Base-by-base conservation (phyloP, 1,140 invertebrate genomes). In the Mylabris phalerata region DNA sequence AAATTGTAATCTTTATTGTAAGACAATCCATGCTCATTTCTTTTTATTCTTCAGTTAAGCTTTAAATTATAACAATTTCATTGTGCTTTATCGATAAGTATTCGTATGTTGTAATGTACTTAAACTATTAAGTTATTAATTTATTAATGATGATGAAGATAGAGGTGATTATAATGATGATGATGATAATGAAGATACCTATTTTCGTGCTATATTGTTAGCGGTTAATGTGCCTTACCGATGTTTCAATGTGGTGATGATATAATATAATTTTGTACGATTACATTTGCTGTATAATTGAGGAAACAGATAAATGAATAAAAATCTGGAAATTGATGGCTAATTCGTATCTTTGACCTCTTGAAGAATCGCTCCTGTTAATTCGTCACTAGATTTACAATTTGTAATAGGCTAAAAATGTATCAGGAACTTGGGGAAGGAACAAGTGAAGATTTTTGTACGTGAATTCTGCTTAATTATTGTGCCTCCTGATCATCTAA, bases 211-310 rank as follows among this genome's bases (percentile, higher is more conserved):
- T 60, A 48, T 60, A 50, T 62, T 32, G 32, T 32, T 50, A 60
- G 24, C 57, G 42, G 58, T 62, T 51, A 60, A 54, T 62, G 61
- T 62, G 61, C 61, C 61, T 62, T 62, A 62, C 41, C 55, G 13
- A 58, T 13, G 32, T 32, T 32, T 59, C 43, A 48, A 62, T 58
- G 55, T 62, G 60, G 60, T 62, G 60, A 62, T 62, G 40, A 57
- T 49, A 61, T 48, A 47, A 61, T 48, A 61, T 57, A 48, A 38
- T 61, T 61, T 61, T 61, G 47, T 49, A 57, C 54, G 49, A 61
- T 61, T 50, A 49, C 26, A 57, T 44, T 50, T 32, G 32, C 50
- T 57, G 59, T 56, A 57, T 50, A 57, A 56, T 25, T 40, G 6
- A 11, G 40, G 40, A 44, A 45, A 55, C 44, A 46, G 39, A 56